phyloP scores from a whole-genome alignment of 2,888 invertebrate species.

The Dasysyrphus tricinctus region DNA sequence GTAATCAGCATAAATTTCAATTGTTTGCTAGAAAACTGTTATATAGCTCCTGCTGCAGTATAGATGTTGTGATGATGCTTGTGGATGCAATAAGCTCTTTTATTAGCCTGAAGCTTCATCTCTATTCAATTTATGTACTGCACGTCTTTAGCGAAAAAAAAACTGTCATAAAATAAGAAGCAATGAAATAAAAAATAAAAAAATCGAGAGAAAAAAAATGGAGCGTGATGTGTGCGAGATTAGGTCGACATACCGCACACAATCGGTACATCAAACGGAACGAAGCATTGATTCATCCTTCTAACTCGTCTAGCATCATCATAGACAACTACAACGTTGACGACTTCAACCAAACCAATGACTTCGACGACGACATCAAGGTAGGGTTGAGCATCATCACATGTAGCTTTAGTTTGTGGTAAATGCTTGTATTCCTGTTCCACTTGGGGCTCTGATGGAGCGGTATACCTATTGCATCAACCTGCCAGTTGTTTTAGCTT shows the following conservation, averaged over 20 bases:
- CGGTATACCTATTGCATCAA: constrained; percentile 22
- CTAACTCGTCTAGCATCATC: constrained; percentile 26
- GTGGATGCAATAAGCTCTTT: constrained; percentile 42
- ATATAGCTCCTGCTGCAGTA: constrained; percentile 8
- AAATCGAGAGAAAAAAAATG: constrained; percentile 45
- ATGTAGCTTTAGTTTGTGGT: constrained; percentile 44
- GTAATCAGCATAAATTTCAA: constrained; percentile 47
- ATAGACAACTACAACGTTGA: constrained; percentile 34
- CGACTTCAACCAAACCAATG: constrained; percentile 16
- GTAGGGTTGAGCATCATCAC: constrained; percentile 27
- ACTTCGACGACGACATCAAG: constrained; percentile 15
- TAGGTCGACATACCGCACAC: constrained; percentile 65
- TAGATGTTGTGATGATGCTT: neutral
- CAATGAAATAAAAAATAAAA: neutral
- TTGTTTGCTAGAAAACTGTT: constrained; percentile 48
- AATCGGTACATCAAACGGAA: constrained; percentile 69
- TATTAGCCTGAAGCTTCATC: constrained; percentile 19
- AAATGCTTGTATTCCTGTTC: constrained; percentile 35
- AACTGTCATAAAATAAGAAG: neutral
- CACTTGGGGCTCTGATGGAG: constrained; percentile 23
- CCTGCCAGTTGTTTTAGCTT: constrained; percentile 29
- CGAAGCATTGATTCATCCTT: constrained; percentile 52
- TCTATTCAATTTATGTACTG: constrained; percentile 36
- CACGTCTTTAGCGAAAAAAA: constrained; percentile 5
- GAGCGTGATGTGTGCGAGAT: constrained; percentile 59